Conservation (phyloP, 2,113 vertebrate genomes). For the Takifugu bimaculatus region DNA sequence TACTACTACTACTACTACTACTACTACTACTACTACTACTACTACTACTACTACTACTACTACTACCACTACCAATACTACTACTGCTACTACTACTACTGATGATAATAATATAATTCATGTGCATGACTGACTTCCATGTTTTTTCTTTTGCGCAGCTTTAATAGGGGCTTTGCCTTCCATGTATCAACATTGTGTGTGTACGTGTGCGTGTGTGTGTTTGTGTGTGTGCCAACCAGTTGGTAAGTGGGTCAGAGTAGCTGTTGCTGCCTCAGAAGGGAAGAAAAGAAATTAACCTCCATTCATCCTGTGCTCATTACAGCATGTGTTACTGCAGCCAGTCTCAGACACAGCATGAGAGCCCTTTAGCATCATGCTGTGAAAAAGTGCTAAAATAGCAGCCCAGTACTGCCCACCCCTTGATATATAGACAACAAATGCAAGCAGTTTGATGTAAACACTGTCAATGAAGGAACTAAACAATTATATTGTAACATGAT, state of each 20-base stretch:
- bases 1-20: too few species aligned
- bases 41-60: too few species aligned
- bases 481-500: too few species aligned
- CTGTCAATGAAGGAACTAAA: too few species aligned
- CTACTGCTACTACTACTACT: too few species aligned
- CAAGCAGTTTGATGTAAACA: constrained; percentile 3
- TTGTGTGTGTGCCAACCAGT: constrained; percentile 38
- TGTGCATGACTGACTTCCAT: too few species aligned
- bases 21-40: too few species aligned
- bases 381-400: background rate
- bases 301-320: constrained; percentile 13
- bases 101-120: too few species aligned
- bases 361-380: constrained; percentile 7
- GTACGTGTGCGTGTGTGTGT: constrained; percentile 4
- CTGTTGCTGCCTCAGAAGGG: constrained; percentile 40
- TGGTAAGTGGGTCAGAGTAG: constrained; percentile 63
- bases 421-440: constrained; percentile 17
- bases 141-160: too few species aligned
- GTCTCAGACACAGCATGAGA: constrained; percentile 12
- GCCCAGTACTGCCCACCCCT: background rate
- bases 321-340: constrained; percentile 15
- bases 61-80: too few species aligned
- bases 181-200: background rate
- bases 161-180: too few species aligned
- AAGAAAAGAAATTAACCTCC: constrained; percentile 20